Percentiles rank a stretch among this genome's conserved stretches.
Conservation (phyloP, 2,113 vertebrate species). For the Meriones unguiculatus region DNA sequence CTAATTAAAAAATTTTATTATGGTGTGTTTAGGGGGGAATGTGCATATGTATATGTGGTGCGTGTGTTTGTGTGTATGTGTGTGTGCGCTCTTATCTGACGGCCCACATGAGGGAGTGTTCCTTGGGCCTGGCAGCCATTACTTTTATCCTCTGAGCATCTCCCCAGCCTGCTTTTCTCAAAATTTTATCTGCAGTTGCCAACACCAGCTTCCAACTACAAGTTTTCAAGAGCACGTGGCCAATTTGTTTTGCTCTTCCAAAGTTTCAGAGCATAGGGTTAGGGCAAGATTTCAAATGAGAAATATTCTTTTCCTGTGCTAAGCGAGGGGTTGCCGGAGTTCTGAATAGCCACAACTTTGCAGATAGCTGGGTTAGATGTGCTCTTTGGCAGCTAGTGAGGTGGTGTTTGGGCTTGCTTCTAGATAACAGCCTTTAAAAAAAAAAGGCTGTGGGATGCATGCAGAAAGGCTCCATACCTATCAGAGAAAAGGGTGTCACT, state of each 20-base stretch:
- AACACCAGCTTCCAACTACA: background rate
- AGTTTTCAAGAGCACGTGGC: background rate
- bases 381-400: background rate
- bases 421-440: background rate
- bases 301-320: background rate
- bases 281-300: background rate
- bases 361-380: background rate
- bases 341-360: background rate
- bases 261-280: background rate
- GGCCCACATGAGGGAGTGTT: background rate
- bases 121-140: too few species aligned
- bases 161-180: background rate
- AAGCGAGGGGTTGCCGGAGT: background rate
- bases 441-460: background rate
- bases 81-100: background rate
- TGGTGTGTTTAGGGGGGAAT: too few species aligned
- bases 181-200: background rate
- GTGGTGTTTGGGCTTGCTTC: background rate
- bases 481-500: background rate
- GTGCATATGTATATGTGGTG: background rate
- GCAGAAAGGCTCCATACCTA: background rate
- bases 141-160: background rate
- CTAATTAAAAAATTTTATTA: too few species aligned
- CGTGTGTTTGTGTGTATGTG: background rate
- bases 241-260: background rate